Conservation (phyloP, 30 jellyfish, hydroid and myxozoan genomes). For the Euphysa ruthae region DNA sequence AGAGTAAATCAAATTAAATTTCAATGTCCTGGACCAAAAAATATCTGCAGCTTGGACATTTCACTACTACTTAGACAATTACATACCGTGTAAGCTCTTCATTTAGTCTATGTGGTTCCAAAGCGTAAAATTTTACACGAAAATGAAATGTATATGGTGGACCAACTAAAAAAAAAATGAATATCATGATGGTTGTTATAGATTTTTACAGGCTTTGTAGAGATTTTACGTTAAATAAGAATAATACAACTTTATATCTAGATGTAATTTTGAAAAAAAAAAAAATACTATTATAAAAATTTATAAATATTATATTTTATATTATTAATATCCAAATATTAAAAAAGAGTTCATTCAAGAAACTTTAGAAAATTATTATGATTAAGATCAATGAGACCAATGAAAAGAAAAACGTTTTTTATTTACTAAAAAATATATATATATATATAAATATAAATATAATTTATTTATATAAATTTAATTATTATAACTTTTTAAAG, state of each 20-base stretch:
- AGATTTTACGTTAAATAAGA: neutral
- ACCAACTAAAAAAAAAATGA: conserved; percentile 46
- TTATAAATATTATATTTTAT: neutral
- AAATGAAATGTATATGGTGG: conserved; percentile 88
- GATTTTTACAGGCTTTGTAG: neutral
- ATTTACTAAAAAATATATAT: too few species aligned
- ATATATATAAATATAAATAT: too few species aligned
- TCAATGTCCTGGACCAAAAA: too few species aligned
- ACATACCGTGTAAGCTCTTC: conserved; percentile 89
- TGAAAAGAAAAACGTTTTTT: too few species aligned
- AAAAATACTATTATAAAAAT: neutral
- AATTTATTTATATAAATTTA: too few species aligned
- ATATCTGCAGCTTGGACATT: too few species aligned
- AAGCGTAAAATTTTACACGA: conserved; percentile 82
- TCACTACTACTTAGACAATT: neutral
- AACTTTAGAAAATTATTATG: too few species aligned
- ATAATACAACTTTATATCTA: neutral
- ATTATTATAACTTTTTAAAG: too few species aligned
- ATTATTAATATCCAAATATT: neutral
- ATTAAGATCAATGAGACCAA: too few species aligned
- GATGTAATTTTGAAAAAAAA: neutral
- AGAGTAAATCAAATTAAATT: too few species aligned
- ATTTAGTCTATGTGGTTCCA: conserved; percentile 68
- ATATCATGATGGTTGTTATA: too few species aligned
- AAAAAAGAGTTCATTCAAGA: too few species aligned